Evolutionary conservation across 2,888 invertebrate species (phyloP).

Genomic region (Lathronympha strigana): DNA sequence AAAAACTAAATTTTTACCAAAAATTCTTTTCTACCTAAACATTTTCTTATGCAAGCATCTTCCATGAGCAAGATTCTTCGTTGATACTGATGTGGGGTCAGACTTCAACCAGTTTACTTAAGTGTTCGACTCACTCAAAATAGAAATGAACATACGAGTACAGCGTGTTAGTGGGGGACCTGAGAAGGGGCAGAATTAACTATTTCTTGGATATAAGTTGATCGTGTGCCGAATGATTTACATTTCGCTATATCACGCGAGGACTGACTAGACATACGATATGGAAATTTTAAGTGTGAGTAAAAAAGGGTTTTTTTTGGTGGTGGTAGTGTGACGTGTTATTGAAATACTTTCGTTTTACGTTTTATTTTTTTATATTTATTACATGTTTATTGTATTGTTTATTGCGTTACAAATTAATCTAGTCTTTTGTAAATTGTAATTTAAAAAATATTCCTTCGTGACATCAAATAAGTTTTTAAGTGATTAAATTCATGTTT

Average conservation of each 20-base stretch:
- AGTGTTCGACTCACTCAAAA: neutral
- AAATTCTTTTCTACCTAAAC: too few relatives aligned
- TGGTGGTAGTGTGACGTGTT: constrained; percentile 32
- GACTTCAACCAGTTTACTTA: neutral
- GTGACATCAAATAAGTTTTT: too few relatives aligned
- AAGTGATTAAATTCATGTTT: too few relatives aligned
- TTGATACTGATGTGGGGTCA: neutral
- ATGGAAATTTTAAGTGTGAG: constrained; percentile 52
- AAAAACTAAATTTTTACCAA: too few relatives aligned
- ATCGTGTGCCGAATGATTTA: constrained; percentile 55
- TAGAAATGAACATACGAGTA: neutral
- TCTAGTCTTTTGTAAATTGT: too few relatives aligned
- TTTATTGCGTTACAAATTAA: neutral
- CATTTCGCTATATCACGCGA: constrained; percentile 50
- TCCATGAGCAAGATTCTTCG: too few relatives aligned
- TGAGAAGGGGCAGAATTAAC: constrained; percentile 55
- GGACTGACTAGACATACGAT: constrained; percentile 9
- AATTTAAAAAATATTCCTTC: too few relatives aligned
- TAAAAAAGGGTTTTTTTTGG: constrained; percentile 45
- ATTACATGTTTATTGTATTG: neutral
- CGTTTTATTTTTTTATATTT: neutral
- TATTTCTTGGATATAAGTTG: constrained; percentile 74
- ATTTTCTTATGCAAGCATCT: too few relatives aligned
- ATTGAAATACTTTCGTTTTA: neutral
- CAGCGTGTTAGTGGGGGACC: constrained; percentile 46